Evolutionary conservation across 2,797 vertebrate genomes (phyloP).

Genomic region (Silurus aristotelis): DNA sequence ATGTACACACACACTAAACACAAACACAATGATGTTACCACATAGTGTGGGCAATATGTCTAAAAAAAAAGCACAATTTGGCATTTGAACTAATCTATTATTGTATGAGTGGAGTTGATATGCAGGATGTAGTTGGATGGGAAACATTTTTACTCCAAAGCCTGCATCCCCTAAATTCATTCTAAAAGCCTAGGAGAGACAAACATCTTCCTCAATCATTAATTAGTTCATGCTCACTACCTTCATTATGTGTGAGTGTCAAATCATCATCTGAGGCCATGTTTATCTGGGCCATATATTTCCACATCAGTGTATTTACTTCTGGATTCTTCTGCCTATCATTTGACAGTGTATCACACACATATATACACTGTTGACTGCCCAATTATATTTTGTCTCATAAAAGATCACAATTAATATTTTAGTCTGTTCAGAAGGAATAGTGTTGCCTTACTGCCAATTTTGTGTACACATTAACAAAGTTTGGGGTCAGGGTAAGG

Average conservation of each 20-base stretch:
- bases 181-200: constrained; percentile 73
- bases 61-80: constrained; percentile 76
- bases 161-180: constrained; percentile 62
- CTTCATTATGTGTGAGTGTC: constrained; percentile 67
- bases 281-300: constrained; percentile 46
- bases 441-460: background rate
- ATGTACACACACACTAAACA: constrained; percentile 53
- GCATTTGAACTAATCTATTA: constrained; percentile 80
- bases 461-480: background rate
- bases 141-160: constrained; percentile 69
- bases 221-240: constrained; percentile 74
- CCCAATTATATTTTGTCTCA: background rate
- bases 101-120: constrained; percentile 71
- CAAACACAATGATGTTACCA: constrained; percentile 62
- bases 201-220: constrained; percentile 69
- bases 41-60: constrained; percentile 81
- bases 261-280: constrained; percentile 67
- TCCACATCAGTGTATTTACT: background rate
- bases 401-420: background rate
- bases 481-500: constrained; percentile 7
- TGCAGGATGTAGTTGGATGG: constrained; percentile 72
- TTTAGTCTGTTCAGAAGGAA: background rate
- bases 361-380: background rate
- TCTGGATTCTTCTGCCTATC: background rate
- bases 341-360: background rate